phyloP scores from a whole-genome alignment of 2,797 vertebrate species.

The Melanotaenia parkinsoni region DNA sequence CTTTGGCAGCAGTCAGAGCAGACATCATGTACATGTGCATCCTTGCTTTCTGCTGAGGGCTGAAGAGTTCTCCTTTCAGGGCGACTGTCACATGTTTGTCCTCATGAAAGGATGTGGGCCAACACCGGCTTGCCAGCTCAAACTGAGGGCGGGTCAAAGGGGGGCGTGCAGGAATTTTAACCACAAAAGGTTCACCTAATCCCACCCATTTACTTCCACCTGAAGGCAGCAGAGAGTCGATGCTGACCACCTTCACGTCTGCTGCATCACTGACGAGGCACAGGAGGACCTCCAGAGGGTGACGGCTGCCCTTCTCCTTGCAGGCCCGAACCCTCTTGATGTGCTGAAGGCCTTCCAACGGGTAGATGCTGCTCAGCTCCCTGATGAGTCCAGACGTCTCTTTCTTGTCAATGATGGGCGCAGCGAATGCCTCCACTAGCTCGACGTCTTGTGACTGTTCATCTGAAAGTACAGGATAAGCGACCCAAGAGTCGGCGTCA shows the following conservation, averaged over 20 bases:
- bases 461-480: conserved; percentile 85
- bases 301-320: conserved; percentile 51
- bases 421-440: conserved; percentile 84
- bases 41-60: conserved; percentile 65
- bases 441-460: conserved; percentile 77
- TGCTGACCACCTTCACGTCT: not conserved
- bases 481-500: conserved; percentile 71
- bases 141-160: conserved; percentile 89
- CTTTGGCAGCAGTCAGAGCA: conserved; percentile 80
- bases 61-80: conserved; percentile 83
- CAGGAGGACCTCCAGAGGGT: conserved; percentile 85
- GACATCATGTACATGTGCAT: conserved; percentile 85
- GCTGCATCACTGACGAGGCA: conserved; percentile 74
- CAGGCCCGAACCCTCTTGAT: conserved; percentile 88
- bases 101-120: conserved; percentile 91
- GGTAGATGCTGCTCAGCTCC: conserved; percentile 78
- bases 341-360: conserved; percentile 81
- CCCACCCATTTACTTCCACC: conserved; percentile 58
- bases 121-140: conserved; percentile 83
- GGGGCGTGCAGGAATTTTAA: conserved; percentile 79
- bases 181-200: conserved; percentile 86
- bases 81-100: conserved; percentile 84
- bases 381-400: conserved; percentile 85
- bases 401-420: conserved; percentile 84
- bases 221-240: conserved; percentile 74